A percentile compares a stretch with the other conserved stretches of the same genome.
Conservation (phyloP, 2,888 invertebrate genomes). For the Papilio gigon region DNA sequence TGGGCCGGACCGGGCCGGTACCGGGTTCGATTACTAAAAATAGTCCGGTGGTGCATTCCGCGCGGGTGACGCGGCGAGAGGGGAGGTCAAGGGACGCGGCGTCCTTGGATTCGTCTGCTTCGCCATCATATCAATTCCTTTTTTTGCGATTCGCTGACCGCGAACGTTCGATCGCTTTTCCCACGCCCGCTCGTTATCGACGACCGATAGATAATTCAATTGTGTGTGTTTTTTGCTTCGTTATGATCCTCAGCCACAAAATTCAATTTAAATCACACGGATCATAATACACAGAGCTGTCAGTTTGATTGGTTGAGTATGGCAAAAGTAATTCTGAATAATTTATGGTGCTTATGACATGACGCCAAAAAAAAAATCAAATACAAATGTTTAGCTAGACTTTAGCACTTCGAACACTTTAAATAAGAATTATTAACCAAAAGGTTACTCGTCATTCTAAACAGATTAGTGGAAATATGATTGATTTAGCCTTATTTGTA, state of each 20-base stretch:
- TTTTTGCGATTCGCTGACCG: constrained; percentile 79
- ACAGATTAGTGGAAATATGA: background rate
- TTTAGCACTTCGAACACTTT: background rate
- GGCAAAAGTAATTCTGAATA: constrained; percentile 7
- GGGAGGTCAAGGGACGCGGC: constrained; percentile 51
- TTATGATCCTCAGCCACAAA: constrained; percentile 25
- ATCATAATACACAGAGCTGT: constrained; percentile 17
- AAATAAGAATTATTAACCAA: background rate
- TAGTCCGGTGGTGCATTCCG: constrained; percentile 72
- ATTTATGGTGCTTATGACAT: constrained; percentile 14
- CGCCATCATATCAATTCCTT: constrained; percentile 76
- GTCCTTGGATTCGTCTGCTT: constrained; percentile 71
- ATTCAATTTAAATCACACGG: constrained; percentile 30
- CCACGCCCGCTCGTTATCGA: constrained; percentile 71
- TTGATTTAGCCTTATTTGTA: background rate
- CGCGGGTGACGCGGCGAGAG: constrained; percentile 43
- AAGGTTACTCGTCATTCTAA: background rate
- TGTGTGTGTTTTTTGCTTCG: constrained; percentile 65
- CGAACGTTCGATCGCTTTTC: constrained; percentile 74
- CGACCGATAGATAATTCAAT: constrained; percentile 68
- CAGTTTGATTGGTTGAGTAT: constrained; percentile 6
- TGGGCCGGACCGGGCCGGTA: constrained; percentile 60
- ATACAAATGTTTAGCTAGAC: background rate
- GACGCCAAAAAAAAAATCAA: background rate
- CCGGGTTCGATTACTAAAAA: constrained; percentile 77